These are phyloP conservation scores for Buathra laborator DNA, from an alignment of 2,888 invertebrate species.

Conservation along the genomic window DNA sequence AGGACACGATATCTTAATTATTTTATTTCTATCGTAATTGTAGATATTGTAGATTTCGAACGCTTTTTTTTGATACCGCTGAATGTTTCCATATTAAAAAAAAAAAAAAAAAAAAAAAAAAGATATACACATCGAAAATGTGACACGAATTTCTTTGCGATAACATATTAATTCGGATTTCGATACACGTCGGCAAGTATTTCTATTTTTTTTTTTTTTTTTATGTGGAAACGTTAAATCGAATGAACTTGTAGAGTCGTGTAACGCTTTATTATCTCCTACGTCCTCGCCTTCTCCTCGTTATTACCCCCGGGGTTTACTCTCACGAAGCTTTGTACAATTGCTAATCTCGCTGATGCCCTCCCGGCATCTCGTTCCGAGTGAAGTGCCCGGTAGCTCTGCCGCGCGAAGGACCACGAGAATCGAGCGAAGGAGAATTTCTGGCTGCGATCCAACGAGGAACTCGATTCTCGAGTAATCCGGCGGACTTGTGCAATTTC, in stretches of 20 bases:
- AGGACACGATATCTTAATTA: constrained; percentile 61
- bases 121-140: too few relatives aligned
- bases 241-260: constrained; percentile 49
- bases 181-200: neutral
- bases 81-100: neutral
- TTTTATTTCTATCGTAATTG: constrained; percentile 17
- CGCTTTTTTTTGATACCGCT: constrained; percentile 42
- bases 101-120: neutral
- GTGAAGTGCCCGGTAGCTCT: constrained; percentile 48
- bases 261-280: constrained; percentile 59
- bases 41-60: neutral
- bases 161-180: neutral
- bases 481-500: constrained; percentile 68
- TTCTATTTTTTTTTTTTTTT: constrained; percentile 25
- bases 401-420: constrained; percentile 52
- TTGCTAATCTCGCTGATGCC: constrained; percentile 72
- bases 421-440: constrained; percentile 64
- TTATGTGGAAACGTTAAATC: constrained; percentile 12
- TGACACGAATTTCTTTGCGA: too few relatives aligned
- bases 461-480: constrained; percentile 66
- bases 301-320: constrained; percentile 43
- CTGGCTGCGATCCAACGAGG: constrained; percentile 68
- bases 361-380: constrained; percentile 51
- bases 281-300: constrained; percentile 43
- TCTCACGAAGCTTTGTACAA: constrained; percentile 71